Evolutionary conservation across 2,797 vertebrate species (phyloP).

Genomic region (Eulemur coronatus): DNA sequence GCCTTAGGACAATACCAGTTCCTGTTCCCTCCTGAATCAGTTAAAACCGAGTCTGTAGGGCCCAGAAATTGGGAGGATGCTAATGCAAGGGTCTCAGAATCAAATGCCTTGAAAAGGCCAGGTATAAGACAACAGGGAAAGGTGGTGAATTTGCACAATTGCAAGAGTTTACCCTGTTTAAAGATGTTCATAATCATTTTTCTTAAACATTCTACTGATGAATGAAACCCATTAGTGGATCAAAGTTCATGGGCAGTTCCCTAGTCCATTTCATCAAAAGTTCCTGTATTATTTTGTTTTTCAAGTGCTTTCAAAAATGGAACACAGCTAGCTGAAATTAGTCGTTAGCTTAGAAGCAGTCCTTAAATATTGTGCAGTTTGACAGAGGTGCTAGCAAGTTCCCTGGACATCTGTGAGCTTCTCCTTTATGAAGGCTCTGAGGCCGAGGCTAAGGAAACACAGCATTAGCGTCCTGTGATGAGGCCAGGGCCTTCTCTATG

Average conservation of each 20-base stretch:
- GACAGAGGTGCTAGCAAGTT: neutral
- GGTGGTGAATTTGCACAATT: neutral
- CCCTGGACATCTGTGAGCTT: no score
- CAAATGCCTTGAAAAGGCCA: neutral
- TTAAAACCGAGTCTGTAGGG: accelerated
- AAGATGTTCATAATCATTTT: neutral
- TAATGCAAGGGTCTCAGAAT: neutral
- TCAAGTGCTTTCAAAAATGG: neutral
- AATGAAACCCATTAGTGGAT: neutral
- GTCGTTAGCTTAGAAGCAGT: neutral
- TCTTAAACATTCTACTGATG: neutral
- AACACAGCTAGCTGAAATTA: neutral
- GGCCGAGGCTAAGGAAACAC: neutral
- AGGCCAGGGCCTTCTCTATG: neutral
- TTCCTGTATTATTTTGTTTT: neutral
- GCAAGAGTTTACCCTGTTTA: neutral
- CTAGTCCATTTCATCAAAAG: neutral
- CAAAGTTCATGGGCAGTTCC: neutral
- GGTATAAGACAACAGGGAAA: neutral
- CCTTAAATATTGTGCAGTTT: neutral
- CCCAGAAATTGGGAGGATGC: neutral
- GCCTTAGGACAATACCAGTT: neutral
- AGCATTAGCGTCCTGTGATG: neutral
- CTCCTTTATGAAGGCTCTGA: neutral
- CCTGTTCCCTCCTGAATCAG: neutral